phyloP scores from a whole-genome alignment of 2,797 vertebrate species.

The Pangasius djambal region DNA sequence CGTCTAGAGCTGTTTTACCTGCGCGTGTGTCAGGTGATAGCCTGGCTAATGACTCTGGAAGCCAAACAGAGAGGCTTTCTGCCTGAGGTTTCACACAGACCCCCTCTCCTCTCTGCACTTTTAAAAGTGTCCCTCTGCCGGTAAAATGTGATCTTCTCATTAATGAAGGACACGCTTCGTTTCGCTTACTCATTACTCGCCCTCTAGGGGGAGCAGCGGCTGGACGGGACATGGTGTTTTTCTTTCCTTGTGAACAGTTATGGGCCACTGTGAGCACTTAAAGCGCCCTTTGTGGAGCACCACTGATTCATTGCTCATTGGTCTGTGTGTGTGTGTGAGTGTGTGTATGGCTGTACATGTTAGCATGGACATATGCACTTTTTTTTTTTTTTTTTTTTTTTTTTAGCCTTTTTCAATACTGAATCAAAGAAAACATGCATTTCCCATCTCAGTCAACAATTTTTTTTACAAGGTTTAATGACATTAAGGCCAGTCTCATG shows the following conservation, averaged over 20 bases:
- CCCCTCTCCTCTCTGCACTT: constrained; percentile 60
- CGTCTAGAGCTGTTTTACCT: constrained; percentile 72
- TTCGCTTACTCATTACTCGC: constrained; percentile 65
- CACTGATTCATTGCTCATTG: constrained; percentile 70
- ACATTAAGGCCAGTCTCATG: background rate
- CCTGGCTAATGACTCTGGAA: constrained; percentile 76
- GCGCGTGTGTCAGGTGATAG: constrained; percentile 76
- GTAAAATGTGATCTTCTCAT: constrained; percentile 76
- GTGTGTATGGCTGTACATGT: constrained; percentile 21
- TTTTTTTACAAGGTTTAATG: background rate
- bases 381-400: background rate
- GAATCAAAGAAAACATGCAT: background rate
- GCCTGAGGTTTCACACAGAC: constrained; percentile 69
- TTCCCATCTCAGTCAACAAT: background rate
- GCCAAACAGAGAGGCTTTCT: constrained; percentile 74
- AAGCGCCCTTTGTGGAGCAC: constrained; percentile 67
- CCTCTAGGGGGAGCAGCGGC: constrained; percentile 74
- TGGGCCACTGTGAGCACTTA: constrained; percentile 67
- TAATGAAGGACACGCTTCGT: constrained; percentile 76
- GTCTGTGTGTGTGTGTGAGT: constrained; percentile 17
- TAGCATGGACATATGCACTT: constrained; percentile 51
- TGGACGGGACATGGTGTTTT: constrained; percentile 51
- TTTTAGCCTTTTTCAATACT: background rate
- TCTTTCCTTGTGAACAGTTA: constrained; percentile 63
- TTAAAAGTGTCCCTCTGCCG: constrained; percentile 72